phyloP scores from a whole-genome alignment of 1,140 invertebrate species.

The Penaeus vannamei region DNA sequence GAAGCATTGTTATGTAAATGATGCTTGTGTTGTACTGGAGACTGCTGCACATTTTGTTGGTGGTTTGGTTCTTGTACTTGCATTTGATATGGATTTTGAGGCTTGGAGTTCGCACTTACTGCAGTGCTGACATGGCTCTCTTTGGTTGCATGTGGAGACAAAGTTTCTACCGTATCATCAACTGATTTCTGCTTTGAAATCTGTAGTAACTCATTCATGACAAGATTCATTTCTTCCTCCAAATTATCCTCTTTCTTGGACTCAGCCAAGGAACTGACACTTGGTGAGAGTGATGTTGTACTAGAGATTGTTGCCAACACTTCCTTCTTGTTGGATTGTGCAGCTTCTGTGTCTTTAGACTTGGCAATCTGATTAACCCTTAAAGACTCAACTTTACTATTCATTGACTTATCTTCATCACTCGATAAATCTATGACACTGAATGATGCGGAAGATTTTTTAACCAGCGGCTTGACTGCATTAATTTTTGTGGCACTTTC shows the following conservation, averaged over 20 bases:
- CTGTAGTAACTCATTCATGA: conserved; percentile 66
- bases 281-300: conserved; percentile 23
- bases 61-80: too few species aligned
- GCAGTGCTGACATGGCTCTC: too few species aligned
- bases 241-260: conserved; percentile 58
- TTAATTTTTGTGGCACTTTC: conserved; percentile 20
- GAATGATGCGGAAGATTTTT: conserved; percentile 21
- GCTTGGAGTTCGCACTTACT: too few species aligned
- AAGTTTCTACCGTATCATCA: conserved; percentile 36
- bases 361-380: too few species aligned
- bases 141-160: background rate
- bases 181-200: conserved; percentile 65
- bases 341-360: background rate
- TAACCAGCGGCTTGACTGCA: background rate
- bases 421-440: conserved; percentile 65
- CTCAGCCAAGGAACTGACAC: conserved; percentile 31
- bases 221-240: conserved; percentile 66
- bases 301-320: background rate
- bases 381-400: conserved; percentile 24
- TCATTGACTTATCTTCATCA: conserved; percentile 61
- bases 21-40: background rate
- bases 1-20: background rate
- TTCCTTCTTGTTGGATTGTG: conserved; percentile 20
- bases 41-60: background rate
- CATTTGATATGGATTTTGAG: too few species aligned